These are phyloP conservation scores for Australoheros scitulus DNA, from an alignment of 2,113 vertebrate genomes.

Conservation along the genomic window DNA sequence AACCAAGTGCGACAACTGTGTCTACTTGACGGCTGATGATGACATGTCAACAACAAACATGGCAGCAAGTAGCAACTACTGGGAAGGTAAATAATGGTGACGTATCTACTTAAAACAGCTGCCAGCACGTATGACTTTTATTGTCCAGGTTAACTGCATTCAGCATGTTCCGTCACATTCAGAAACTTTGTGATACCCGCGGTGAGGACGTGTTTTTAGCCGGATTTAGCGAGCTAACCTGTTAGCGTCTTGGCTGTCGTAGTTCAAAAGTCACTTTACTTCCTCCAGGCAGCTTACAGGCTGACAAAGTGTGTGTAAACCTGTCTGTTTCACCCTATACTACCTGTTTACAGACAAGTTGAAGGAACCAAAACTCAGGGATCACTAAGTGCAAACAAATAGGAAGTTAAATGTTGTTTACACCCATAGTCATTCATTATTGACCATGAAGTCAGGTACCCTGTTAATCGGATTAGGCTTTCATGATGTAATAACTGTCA, in stretches of 20 bases:
- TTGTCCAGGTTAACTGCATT: not conserved
- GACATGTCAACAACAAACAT: constrained; percentile 88
- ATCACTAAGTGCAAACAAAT: not conserved
- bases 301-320: not conserved
- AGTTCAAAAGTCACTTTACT: constrained; percentile 9
- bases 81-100: constrained; percentile 84
- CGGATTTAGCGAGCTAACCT: constrained; percentile 15
- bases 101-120: not conserved
- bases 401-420: not conserved
- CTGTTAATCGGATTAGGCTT: not conserved
- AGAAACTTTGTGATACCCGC: not conserved
- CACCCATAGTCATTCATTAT: not conserved
- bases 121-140: accelerated
- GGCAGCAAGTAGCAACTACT: constrained; percentile 89
- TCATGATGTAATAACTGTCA: not conserved
- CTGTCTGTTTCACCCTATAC: not conserved
- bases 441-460: not conserved
- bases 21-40: constrained; percentile 75
- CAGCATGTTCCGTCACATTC: not conserved
- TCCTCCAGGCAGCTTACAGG: not conserved
- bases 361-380: not conserved
- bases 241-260: constrained; percentile 17
- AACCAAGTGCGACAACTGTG: constrained; percentile 40
- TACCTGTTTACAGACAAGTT: not conserved
- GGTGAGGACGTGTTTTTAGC: not conserved